These are phyloP conservation scores for Colaptes auratus DNA, from an alignment of 2,113 vertebrate species.

Conservation along the genomic window DNA sequence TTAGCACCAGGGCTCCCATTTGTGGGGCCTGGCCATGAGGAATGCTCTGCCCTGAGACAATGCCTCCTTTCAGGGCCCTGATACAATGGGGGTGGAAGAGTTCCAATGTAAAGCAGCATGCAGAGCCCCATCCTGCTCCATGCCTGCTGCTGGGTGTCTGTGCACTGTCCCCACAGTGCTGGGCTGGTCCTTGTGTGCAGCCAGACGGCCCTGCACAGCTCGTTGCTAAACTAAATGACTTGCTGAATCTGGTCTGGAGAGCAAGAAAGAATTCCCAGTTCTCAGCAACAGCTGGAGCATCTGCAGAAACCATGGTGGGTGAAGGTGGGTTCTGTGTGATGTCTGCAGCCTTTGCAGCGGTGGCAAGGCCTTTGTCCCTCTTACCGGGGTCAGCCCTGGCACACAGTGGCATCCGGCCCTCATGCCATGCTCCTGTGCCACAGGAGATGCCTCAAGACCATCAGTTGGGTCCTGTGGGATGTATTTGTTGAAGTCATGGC, in stretches of 20 bases:
- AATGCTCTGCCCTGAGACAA: conserved; percentile 11
- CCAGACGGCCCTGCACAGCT: accelerated
- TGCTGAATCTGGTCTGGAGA: not conserved
- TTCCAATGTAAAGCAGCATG: conserved; percentile 14
- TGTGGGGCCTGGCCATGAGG: not conserved
- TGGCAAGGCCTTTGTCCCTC: not conserved
- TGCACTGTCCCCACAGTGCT: not conserved
- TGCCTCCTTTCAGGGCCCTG: conserved; percentile 15
- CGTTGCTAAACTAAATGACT: not conserved
- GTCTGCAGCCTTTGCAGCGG: not conserved
- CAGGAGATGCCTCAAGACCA: no score
- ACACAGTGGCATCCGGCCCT: accelerated
- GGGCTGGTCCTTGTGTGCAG: not conserved
- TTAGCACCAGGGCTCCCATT: not conserved
- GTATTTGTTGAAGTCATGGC: accelerated
- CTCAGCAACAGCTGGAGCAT: not conserved
- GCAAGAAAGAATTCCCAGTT: not conserved
- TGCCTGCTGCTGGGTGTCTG: not conserved
- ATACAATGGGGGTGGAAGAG: not conserved
- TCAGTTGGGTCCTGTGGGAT: not conserved
- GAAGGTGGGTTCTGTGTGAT: not conserved
- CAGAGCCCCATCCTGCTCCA: conserved; percentile 18
- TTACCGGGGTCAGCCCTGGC: accelerated
- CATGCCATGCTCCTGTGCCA: accelerated
- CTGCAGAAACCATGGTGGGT: not conserved